Base-by-base conservation (phyloP, 2,888 invertebrate species). In the Drosophila paramelanica region DNA sequence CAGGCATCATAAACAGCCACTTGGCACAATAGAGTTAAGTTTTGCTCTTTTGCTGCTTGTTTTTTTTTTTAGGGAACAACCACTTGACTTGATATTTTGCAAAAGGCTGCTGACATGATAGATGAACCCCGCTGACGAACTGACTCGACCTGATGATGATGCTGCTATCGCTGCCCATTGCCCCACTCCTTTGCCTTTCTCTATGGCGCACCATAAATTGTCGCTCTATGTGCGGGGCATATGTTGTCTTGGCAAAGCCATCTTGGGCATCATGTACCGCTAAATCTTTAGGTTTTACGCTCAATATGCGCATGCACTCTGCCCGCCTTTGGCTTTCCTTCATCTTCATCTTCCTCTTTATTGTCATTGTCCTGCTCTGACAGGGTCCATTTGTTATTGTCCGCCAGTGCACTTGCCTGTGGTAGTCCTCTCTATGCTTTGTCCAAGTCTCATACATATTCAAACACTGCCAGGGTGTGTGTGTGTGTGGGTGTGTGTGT, bases 331-430 rank as follows among this genome's bases (percentile, higher is more conserved):
- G 6, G 1, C 2, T 13, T 27, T 1, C 42, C 33, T 0, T 10
- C 36, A 23, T 25, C 13, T 14, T 39, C 25, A 13, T 58, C 46
- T 49, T 42, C 27, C 38, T 23, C 66, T 59, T 62, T 81, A 71
- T 73, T 79, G 81, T 85, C 82, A 70, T 77, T 68, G 71, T 66
- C 66, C 64, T 58, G 55, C 47, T 53, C 31, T 70, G 73, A 79
- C 79, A 70, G 72, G 71, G 57, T 81, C 81, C 89, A 85, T 86
- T 89, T 86, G 76, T 89, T 88, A 86, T 80, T 89, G 89, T 89
- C 85, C 88, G 81, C 82, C 77, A 67, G 55, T 80, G 85, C 85
- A 89, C 69, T 87, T 81, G 67, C 81, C 61, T 87, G 89, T 53
- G 84, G 89, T 41, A 31, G 41, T 43, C 36, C 61, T 43, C 52